These are phyloP conservation scores for Trichopria drosophilae DNA, from an alignment of 2,888 invertebrate species.

Conservation along the genomic window DNA sequence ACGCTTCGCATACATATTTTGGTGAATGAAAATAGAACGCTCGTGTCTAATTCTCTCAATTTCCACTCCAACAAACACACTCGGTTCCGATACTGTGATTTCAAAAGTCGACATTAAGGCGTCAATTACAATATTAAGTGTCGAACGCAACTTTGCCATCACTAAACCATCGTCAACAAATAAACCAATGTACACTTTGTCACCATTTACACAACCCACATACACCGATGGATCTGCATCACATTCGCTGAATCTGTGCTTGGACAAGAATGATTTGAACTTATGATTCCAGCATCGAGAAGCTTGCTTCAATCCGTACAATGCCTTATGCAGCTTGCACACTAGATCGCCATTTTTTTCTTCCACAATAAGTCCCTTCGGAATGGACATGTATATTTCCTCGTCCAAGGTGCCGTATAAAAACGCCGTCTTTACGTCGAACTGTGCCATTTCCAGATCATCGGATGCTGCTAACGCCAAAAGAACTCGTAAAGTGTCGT, in stretches of 20 bases:
- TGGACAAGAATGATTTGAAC: neutral
- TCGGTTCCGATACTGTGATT: too few relatives aligned
- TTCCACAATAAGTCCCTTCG: neutral
- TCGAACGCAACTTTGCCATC: too few relatives aligned
- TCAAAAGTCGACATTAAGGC: too few relatives aligned
- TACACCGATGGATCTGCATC: neutral
- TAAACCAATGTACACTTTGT: neutral
- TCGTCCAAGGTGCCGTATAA: too few relatives aligned
- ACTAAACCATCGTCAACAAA: neutral
- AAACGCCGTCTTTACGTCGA: slow-evolving; percentile 5
- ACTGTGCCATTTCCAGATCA: neutral
- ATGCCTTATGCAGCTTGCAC: slow-evolving; percentile 3
- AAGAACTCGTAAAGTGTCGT: too few relatives aligned
- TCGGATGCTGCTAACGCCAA: too few relatives aligned
- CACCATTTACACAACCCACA: neutral
- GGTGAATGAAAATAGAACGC: too few relatives aligned
- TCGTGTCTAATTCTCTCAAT: too few relatives aligned
- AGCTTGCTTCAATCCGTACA: neutral
- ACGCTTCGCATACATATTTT: too few relatives aligned
- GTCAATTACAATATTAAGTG: too few relatives aligned
- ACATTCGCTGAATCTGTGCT: neutral
- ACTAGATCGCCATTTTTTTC: neutral
- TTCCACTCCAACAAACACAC: too few relatives aligned
- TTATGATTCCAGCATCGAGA: slow-evolving; percentile 6
- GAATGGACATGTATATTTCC: neutral